Conservation (phyloP, 1,140 invertebrate species). For the Drosophila rhopaloa region DNA sequence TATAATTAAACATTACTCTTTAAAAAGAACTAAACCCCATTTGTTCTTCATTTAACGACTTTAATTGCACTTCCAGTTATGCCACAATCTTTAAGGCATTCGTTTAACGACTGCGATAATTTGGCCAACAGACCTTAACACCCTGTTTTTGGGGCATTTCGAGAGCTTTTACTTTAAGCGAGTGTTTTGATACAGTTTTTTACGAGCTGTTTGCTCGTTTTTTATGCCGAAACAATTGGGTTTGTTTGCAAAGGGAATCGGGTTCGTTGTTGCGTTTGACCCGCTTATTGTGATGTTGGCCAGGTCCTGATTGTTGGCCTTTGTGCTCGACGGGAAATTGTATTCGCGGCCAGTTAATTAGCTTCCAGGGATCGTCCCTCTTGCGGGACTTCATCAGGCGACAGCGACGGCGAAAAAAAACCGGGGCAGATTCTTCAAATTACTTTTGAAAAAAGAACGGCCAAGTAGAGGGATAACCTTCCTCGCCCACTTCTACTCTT, state of each 20-base stretch:
- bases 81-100: slow-evolving; percentile 18
- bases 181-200: slow-evolving; percentile 55
- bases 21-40: background rate
- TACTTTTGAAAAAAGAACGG: slow-evolving; percentile 57
- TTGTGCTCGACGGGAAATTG: slow-evolving; percentile 34
- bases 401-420: slow-evolving; percentile 24
- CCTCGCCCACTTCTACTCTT: slow-evolving; percentile 7
- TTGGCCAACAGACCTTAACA: slow-evolving; percentile 25
- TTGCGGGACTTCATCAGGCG: slow-evolving; percentile 64
- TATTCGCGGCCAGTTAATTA: slow-evolving; percentile 68
- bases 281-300: slow-evolving; percentile 49
- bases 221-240: slow-evolving; percentile 77
- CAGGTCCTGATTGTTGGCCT: slow-evolving; percentile 51
- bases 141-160: slow-evolving; percentile 49
- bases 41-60: background rate
- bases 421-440: slow-evolving; percentile 61
- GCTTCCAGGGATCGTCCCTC: slow-evolving; percentile 51
- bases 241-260: slow-evolving; percentile 62
- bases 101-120: slow-evolving; percentile 34
- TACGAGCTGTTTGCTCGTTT: slow-evolving; percentile 60
- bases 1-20: background rate
- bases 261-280: slow-evolving; percentile 50
- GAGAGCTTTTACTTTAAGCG: slow-evolving; percentile 34
- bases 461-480: slow-evolving; percentile 1
- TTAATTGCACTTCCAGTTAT: slow-evolving; percentile 25